Conservation (phyloP, 2,113 vertebrate genomes). For the Aphyosemion australe region DNA sequence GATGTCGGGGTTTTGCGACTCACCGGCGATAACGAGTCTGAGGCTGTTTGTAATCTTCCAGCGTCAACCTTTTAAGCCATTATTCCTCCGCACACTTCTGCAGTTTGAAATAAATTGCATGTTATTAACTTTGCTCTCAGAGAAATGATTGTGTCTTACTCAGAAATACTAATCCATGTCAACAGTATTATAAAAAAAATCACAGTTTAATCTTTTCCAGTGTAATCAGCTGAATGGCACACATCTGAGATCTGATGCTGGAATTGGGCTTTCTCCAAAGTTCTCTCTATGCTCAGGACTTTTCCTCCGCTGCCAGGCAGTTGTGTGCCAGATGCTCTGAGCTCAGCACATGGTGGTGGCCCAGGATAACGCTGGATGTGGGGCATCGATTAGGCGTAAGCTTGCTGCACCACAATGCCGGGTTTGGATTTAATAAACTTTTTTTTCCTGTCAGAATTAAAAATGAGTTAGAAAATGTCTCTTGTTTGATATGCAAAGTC, state of each 20-base stretch:
- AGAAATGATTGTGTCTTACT: constrained; percentile 56
- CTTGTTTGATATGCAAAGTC: constrained; percentile 4
- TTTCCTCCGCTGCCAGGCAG: constrained; percentile 49
- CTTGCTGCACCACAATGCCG: constrained; percentile 9
- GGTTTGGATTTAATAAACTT: constrained; percentile 9
- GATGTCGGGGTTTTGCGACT: constrained; percentile 25
- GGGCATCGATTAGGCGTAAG: constrained; percentile 42
- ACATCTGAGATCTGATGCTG: constrained; percentile 56
- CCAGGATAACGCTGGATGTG: constrained; percentile 37
- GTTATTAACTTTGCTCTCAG: constrained; percentile 51
- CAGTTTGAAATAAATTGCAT: constrained; percentile 43
- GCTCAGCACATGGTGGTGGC: constrained; percentile 42
- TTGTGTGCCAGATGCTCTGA: constrained; percentile 62
- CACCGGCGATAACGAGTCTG: constrained; percentile 23
- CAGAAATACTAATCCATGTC: constrained; percentile 55
- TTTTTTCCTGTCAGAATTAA: not conserved
- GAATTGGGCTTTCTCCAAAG: constrained; percentile 56
- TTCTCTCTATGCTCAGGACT: constrained; percentile 47
- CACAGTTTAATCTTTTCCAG: constrained; percentile 57
- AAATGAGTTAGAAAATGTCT: constrained; percentile 6
- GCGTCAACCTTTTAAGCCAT: constrained; percentile 33
- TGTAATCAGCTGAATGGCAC: constrained; percentile 64
- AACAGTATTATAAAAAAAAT: constrained; percentile 53
- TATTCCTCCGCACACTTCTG: constrained; percentile 47
- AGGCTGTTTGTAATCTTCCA: constrained; percentile 52